phyloP scores from a whole-genome alignment of 2,113 vertebrate genomes.

The Indicator maculatus region DNA sequence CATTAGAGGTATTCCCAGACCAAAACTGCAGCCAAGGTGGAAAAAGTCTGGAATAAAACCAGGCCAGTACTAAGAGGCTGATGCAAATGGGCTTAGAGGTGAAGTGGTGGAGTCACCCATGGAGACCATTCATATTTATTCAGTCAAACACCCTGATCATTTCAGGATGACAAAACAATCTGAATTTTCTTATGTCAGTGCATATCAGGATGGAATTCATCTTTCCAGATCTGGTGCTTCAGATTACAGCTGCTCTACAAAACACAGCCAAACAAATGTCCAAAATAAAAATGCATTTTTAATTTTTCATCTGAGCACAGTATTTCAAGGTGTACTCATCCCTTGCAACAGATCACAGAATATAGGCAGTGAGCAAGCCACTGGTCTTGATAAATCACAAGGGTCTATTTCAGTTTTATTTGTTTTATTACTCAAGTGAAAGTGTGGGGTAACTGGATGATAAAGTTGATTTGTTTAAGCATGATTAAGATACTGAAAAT shows the following conservation, averaged over 20 bases:
- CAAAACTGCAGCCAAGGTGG: background rate
- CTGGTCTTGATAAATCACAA: background rate
- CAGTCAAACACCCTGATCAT: background rate
- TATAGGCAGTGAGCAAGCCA: background rate
- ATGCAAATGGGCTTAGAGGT: background rate
- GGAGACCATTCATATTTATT: background rate
- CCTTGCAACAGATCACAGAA: background rate
- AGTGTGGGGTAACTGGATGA: background rate
- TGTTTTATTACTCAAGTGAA: background rate
- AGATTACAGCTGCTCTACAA: background rate
- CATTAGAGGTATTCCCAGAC: background rate
- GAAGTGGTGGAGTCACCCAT: background rate
- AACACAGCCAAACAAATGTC: background rate
- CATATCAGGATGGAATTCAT: background rate
- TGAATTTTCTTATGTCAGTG: background rate
- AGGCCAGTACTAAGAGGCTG: background rate
- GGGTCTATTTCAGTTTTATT: background rate
- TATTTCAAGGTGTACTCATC: background rate
- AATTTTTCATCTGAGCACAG: background rate
- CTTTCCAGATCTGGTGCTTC: background rate
- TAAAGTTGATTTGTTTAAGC: background rate
- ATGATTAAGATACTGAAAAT: background rate
- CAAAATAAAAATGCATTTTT: too few species aligned
- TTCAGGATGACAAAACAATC: background rate
- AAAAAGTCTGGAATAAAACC: background rate